phyloP scores from a whole-genome alignment of 2,888 invertebrate species.

The Plusia festucae region DNA sequence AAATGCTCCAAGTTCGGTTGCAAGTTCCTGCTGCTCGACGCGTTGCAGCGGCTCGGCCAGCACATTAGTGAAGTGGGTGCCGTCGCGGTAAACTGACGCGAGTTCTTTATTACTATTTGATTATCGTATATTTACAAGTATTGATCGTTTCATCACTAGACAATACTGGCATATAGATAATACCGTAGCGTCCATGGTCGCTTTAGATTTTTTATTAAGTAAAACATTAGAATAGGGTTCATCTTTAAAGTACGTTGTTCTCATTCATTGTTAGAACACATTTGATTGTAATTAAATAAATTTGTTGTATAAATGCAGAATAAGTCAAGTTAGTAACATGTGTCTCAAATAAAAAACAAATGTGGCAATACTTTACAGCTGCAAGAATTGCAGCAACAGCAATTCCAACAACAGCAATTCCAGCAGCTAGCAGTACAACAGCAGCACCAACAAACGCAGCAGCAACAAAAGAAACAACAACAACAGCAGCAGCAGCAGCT shows the following conservation, averaged over 20 bases:
- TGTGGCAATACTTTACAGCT: slow-evolving; percentile 62
- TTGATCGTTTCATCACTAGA: neutral
- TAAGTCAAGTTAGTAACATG: slow-evolving; percentile 8
- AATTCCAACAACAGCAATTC: slow-evolving; percentile 66
- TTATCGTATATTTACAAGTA: slow-evolving; percentile 14
- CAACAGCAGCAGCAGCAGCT: slow-evolving; percentile 71
- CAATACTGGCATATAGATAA: neutral
- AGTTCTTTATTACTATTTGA: slow-evolving; percentile 39
- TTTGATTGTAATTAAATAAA: slow-evolving; percentile 14
- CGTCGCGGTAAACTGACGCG: slow-evolving; percentile 66
- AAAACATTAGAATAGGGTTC: slow-evolving; percentile 10
- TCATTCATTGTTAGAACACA: slow-evolving; percentile 35
- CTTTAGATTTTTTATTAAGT: slow-evolving; percentile 23
- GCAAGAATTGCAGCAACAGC: slow-evolving; percentile 77
- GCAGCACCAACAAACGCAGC: slow-evolving; percentile 73
- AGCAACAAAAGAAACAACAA: slow-evolving; percentile 74
- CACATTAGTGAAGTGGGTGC: slow-evolving; percentile 76
- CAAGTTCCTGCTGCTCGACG: slow-evolving; percentile 87
- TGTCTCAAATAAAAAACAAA: slow-evolving; percentile 45
- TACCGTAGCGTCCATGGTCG: slow-evolving; percentile 25
- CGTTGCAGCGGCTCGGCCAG: slow-evolving; percentile 81
- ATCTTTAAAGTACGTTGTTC: slow-evolving; percentile 26
- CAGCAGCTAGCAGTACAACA: slow-evolving; percentile 69
- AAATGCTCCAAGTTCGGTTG: slow-evolving; percentile 93
- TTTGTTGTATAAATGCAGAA: slow-evolving; percentile 13